Conservation (phyloP, 2,888 invertebrate genomes). For the Achlya flavicornis region DNA sequence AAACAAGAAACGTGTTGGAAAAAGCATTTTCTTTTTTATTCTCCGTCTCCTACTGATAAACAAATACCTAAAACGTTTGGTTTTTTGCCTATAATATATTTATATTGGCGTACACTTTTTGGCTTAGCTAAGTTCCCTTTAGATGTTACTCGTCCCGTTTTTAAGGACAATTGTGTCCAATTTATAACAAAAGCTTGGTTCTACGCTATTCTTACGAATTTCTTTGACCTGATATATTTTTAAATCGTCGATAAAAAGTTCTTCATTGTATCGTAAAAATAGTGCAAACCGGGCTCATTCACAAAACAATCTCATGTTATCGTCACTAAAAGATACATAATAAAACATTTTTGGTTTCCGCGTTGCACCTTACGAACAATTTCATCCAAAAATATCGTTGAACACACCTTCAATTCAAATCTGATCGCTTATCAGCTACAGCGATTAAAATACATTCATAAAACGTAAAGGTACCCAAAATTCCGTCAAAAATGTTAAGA, state of each 20-base stretch:
- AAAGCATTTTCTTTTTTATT: no score
- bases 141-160: conserved; percentile 26
- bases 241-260: neutral
- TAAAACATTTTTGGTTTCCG: conserved; percentile 73
- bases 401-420: conserved; percentile 30
- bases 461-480: conserved; percentile 8
- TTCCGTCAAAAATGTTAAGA: neutral
- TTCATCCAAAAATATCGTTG: conserved; percentile 66
- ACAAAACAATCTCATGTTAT: conserved; percentile 26
- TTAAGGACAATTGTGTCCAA: conserved; percentile 12
- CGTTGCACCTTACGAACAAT: conserved; percentile 66
- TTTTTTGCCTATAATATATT: conserved; percentile 47
- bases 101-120: conserved; percentile 73
- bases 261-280: neutral
- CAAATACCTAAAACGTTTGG: conserved; percentile 30
- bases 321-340: conserved; percentile 60
- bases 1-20: no score
- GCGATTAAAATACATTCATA: conserved; percentile 20
- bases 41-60: conserved; percentile 13
- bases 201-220: conserved; percentile 14
- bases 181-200: neutral
- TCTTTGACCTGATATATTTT: no score
- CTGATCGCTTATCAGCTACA: conserved; percentile 22
- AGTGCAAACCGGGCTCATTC: neutral
- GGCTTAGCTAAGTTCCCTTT: conserved; percentile 70